Evolutionary conservation across 35 echinoderm and acorn worm genomes (phyloP).

Genomic region (Nesometra sesokonis): DNA sequence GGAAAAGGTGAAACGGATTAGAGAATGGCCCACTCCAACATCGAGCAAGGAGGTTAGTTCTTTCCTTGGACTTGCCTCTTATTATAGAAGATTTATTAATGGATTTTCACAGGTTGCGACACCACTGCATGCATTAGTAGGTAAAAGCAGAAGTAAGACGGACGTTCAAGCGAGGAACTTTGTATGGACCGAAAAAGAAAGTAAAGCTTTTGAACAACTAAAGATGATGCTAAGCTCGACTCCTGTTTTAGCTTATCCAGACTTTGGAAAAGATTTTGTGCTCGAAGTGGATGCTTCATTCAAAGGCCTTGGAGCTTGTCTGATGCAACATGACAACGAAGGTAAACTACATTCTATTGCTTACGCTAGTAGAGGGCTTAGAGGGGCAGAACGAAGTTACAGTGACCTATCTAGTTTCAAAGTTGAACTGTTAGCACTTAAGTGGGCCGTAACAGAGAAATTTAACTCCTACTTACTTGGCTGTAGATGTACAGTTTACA

Average conservation of each 20-base stretch:
- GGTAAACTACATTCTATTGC: slow-evolving; percentile 13
- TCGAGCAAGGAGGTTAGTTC: background rate
- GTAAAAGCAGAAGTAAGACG: background rate
- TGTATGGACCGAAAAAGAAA: background rate
- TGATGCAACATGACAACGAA: background rate
- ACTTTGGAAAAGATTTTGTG: background rate
- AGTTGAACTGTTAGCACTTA: slow-evolving; percentile 23
- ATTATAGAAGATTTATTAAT: background rate
- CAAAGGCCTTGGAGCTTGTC: slow-evolving; percentile 5
- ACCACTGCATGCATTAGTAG: no score
- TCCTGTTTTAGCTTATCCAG: slow-evolving; percentile 19
- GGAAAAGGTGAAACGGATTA: background rate
- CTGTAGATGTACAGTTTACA: background rate
- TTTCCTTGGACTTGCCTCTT: background rate
- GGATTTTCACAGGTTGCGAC: background rate
- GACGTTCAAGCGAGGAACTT: background rate
- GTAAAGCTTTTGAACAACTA: slow-evolving; percentile 7
- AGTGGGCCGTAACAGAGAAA: slow-evolving; percentile 38
- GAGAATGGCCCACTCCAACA: background rate
- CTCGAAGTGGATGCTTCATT: background rate
- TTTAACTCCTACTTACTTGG: slow-evolving; percentile 24
- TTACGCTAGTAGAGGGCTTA: slow-evolving; percentile 24
- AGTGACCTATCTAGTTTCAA: slow-evolving; percentile 11
- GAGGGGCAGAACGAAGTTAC: background rate
- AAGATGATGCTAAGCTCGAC: background rate